Evolutionary conservation across 1,140 invertebrate species (phyloP).

Genomic region (Scylla paramamosain): DNA sequence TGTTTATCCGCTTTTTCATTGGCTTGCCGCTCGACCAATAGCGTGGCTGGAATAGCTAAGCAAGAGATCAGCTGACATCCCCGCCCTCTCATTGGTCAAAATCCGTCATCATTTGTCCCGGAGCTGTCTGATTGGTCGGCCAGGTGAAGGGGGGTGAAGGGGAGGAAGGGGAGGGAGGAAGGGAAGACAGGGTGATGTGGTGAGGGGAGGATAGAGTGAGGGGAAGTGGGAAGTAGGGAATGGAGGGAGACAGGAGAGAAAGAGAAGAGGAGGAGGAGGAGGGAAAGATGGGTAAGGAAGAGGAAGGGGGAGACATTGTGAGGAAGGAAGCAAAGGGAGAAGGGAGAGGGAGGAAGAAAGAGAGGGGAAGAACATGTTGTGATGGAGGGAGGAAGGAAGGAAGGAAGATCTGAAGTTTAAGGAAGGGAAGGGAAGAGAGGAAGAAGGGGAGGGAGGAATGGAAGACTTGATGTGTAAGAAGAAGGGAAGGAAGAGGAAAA

Average conservation of each 20-base stretch:
- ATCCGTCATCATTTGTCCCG: neutral
- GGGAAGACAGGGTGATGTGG: too few relatives aligned
- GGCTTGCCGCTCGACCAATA: neutral
- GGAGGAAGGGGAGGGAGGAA: too few relatives aligned
- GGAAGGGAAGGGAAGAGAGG: too few relatives aligned
- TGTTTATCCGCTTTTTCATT: neutral
- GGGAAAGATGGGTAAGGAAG: neutral
- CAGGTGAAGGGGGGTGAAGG: neutral
- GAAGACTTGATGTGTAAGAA: too few relatives aligned
- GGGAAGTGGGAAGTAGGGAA: neutral
- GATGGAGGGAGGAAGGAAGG: neutral
- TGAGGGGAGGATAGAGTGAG: neutral
- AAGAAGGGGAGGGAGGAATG: too few relatives aligned
- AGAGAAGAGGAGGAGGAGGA: too few relatives aligned
- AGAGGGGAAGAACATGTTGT: too few relatives aligned
- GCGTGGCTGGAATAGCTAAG: neutral
- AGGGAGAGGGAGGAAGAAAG: neutral
- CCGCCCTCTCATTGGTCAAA: neutral
- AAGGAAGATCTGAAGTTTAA: too few relatives aligned
- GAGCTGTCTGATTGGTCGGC: neutral
- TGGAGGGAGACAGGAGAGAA: neutral
- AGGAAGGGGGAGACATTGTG: neutral
- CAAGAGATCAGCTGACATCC: slow-evolving; percentile 6
- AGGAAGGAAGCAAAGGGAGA: neutral
- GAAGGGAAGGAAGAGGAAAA: too few relatives aligned